Evolutionary conservation across 2,888 invertebrate species (phyloP).

Genomic region (Noctua pronuba): DNA sequence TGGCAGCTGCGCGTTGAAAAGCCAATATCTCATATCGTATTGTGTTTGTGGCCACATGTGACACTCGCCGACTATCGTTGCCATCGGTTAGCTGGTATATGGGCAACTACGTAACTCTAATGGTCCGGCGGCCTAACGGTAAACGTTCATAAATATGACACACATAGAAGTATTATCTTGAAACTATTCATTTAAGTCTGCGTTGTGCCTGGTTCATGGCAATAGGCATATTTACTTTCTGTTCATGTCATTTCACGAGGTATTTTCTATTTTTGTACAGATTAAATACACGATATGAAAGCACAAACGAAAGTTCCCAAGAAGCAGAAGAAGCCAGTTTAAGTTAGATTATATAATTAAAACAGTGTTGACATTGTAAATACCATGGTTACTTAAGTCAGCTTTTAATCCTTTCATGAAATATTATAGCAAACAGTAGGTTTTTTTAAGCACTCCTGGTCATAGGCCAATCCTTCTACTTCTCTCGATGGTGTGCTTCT

Average conservation of each 20-base stretch:
- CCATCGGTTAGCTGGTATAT: conserved; percentile 51
- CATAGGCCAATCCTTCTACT: background rate
- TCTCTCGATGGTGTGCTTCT: background rate
- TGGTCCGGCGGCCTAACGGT: conserved; percentile 2
- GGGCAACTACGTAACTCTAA: conserved; percentile 18
- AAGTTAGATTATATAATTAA: background rate
- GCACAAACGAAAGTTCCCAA: background rate
- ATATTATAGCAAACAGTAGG: too few species aligned
- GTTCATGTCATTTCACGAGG: background rate
- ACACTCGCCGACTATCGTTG: conserved; percentile 59
- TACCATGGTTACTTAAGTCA: background rate
- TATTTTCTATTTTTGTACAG: background rate
- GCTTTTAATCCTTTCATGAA: background rate
- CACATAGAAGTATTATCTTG: background rate
- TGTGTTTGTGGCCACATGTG: conserved; percentile 80
- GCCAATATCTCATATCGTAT: conserved; percentile 74
- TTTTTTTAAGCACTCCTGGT: background rate
- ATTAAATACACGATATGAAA: background rate
- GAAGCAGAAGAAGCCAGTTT: background rate
- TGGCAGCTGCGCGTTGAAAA: conserved; percentile 79
- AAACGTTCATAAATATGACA: background rate
- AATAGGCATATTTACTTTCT: too few species aligned
- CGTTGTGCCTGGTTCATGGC: too few species aligned
- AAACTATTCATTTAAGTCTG: background rate
- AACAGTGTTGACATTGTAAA: background rate